Evolutionary conservation across 2,888 invertebrate species (phyloP).

Genomic region (Atethmia centrago): DNA sequence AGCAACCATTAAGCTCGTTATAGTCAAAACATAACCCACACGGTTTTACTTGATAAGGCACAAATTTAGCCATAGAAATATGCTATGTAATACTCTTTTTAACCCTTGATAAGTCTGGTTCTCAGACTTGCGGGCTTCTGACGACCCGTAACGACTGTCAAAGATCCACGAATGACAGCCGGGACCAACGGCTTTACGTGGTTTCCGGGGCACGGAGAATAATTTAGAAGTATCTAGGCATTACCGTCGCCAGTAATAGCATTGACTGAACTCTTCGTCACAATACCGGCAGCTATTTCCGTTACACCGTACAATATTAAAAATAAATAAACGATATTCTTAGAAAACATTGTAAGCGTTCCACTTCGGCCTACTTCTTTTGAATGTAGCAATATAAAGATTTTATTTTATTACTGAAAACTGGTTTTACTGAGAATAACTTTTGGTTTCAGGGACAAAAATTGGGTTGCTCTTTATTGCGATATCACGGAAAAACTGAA

Average conservation of each 20-base stretch:
- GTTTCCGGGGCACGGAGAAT: too few relatives aligned
- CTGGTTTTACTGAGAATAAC: neutral
- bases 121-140: too few relatives aligned
- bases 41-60: neutral
- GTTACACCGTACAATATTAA: constrained; percentile 31
- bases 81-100: neutral
- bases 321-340: constrained; percentile 52
- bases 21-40: neutral
- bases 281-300: constrained; percentile 27
- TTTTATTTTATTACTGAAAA: neutral
- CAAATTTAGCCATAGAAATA: neutral
- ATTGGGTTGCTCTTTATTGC: neutral
- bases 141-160: too few relatives aligned
- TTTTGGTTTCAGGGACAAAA: constrained; percentile 1
- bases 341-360: constrained; percentile 38
- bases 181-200: too few relatives aligned
- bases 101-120: too few relatives aligned
- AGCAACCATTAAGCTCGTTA: neutral
- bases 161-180: too few relatives aligned
- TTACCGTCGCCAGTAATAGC: constrained; percentile 47
- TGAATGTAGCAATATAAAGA: neutral
- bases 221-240: neutral
- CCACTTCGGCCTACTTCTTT: constrained; percentile 31
- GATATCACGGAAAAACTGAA: constrained; percentile 28
- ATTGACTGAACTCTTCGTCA: constrained; percentile 7